Percentiles rank a stretch among this genome's conserved stretches.
These are phyloP conservation scores for Sepioteuthis lessoniana DNA, from an alignment of 2,888 invertebrate genomes.

Conservation along the genomic window DNA sequence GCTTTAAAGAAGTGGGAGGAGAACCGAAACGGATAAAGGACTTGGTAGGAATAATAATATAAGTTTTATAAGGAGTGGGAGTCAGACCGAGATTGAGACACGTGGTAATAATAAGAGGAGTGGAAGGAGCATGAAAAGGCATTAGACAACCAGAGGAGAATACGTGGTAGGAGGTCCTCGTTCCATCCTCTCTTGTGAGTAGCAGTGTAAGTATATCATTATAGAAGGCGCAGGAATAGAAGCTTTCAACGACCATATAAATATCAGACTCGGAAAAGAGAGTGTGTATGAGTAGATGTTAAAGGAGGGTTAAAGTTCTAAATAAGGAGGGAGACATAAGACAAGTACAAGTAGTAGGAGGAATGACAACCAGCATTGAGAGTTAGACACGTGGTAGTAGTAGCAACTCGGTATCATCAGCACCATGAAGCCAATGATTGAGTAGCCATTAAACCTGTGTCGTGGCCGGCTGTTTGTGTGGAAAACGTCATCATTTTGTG, in stretches of 20 bases:
- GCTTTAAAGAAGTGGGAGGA: neutral
- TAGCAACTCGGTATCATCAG: neutral
- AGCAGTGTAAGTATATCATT: neutral
- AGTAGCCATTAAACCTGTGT: neutral
- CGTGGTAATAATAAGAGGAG: conserved; percentile 6
- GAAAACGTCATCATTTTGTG: conserved; percentile 62
- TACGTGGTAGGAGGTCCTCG: neutral
- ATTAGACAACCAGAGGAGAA: neutral
- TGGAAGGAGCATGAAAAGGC: neutral
- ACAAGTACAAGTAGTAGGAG: neutral
- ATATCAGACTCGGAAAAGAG: neutral
- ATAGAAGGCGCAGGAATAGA: neutral
- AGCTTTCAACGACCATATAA: neutral
- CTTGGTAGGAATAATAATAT: neutral
- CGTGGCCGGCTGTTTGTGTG: conserved; percentile 67
- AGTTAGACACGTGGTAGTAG: neutral
- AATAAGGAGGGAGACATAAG: neutral
- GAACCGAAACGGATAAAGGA: neutral
- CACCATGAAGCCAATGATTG: neutral
- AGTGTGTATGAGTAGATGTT: neutral
- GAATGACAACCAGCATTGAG: neutral
- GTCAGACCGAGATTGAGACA: neutral
- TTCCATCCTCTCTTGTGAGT: neutral
- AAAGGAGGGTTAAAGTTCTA: neutral
- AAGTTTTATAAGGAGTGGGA: neutral